A percentile compares a stretch with the other conserved stretches of the same genome.
These are phyloP conservation scores for Parazoanthus atlanticus DNA, from an alignment of 92 coral and sea anemone genomes.

Conservation along the genomic window DNA sequence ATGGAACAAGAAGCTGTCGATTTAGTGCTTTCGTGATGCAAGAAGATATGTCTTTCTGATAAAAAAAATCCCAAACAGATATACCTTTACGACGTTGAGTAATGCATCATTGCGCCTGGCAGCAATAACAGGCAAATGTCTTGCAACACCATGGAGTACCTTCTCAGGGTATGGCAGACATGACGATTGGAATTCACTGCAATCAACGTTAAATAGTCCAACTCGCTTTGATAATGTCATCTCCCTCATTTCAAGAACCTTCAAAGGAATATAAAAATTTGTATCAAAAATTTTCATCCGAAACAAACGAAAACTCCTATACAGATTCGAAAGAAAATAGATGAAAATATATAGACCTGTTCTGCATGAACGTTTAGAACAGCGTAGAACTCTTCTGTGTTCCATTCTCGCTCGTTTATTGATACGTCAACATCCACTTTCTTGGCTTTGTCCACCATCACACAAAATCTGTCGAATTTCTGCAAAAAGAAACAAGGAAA, in stretches of 20 bases:
- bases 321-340: neutral
- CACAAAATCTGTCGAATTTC: slow-evolving; percentile 77
- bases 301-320: neutral
- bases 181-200: slow-evolving; percentile 68
- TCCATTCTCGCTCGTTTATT: slow-evolving; percentile 82
- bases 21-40: neutral
- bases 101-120: slow-evolving; percentile 84
- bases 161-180: slow-evolving; percentile 85
- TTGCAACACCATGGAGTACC: slow-evolving; percentile 70
- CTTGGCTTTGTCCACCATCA: slow-evolving; percentile 85
- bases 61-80: neutral
- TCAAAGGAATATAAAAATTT: neutral
- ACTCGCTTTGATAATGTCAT: slow-evolving; percentile 80
- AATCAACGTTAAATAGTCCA: slow-evolving; percentile 84
- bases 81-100: slow-evolving; percentile 86
- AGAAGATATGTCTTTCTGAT: neutral
- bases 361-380: slow-evolving; percentile 84
- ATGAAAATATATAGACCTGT: slow-evolving; percentile 59
- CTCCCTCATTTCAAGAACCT: slow-evolving; percentile 81
- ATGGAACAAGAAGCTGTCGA: neutral
- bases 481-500: slow-evolving; percentile 17
- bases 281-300: neutral
- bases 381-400: slow-evolving; percentile 81
- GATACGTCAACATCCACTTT: slow-evolving; percentile 82
- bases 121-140: slow-evolving; percentile 90